A percentile compares a stretch with the other conserved stretches of the same genome.
Conservation (phyloP, 1,140 invertebrate genomes). For the Scaptodrosophila lebanonensis region DNA sequence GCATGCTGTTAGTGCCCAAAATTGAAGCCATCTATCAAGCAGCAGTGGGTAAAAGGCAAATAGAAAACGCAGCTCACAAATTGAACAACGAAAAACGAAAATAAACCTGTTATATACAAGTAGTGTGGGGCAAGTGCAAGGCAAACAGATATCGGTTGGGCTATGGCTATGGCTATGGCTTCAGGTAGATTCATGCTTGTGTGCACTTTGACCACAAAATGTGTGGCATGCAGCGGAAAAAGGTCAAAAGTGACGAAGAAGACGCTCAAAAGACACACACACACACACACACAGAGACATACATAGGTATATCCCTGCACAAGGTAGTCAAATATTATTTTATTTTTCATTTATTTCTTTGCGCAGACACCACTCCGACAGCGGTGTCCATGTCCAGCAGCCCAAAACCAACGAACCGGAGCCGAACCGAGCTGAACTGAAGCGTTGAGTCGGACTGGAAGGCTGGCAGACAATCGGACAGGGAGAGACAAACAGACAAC, state of each 20-base stretch:
- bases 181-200: conserved; percentile 63
- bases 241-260: conserved; percentile 39
- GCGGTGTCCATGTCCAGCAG: conserved; percentile 44
- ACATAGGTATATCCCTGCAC: background rate
- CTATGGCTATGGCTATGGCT: conserved; percentile 33
- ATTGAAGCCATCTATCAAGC: conserved; percentile 54
- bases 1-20: too few relatives aligned
- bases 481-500: conserved; percentile 39
- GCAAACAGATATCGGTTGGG: conserved; percentile 28
- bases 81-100: conserved; percentile 31
- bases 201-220: conserved; percentile 68
- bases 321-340: conserved; percentile 15
- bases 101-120: conserved; percentile 50
- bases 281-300: conserved; percentile 11
- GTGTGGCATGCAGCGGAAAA: conserved; percentile 8
- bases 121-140: conserved; percentile 37
- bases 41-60: conserved; percentile 11
- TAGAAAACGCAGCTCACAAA: conserved; percentile 25
- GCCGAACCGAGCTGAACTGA: too few relatives aligned
- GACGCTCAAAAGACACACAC: conserved; percentile 50
- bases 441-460: background rate
- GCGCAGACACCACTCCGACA: conserved; percentile 36
- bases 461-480: conserved; percentile 4
- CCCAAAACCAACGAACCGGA: conserved; percentile 59
- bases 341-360: conserved; percentile 27